Conservation (phyloP, 2,113 vertebrate species). For the Rhabdomys dilectus region DNA sequence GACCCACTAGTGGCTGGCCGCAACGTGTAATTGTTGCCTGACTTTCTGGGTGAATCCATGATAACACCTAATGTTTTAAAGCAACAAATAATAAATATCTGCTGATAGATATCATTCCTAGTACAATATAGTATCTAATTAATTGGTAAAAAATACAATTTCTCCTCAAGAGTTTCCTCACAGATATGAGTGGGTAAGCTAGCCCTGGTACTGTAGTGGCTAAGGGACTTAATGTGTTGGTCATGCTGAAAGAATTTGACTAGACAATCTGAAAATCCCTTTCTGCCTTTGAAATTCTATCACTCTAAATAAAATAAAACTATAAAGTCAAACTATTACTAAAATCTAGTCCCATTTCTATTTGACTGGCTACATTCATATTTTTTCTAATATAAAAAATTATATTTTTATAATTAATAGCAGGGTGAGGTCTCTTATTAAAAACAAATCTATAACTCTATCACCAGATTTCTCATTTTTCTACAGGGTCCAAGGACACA, state of each 20-base stretch:
- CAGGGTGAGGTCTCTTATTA: neutral
- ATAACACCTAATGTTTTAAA: conserved; percentile 90
- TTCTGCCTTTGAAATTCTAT: neutral
- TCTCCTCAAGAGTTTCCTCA: neutral
- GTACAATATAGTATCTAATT: neutral
- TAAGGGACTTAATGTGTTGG: neutral
- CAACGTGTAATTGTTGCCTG: conserved; percentile 96
- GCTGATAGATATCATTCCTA: neutral
- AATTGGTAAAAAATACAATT: neutral
- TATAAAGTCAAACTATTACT: neutral
- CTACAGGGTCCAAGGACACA: neutral
- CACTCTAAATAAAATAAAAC: conserved; percentile 51
- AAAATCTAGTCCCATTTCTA: neutral
- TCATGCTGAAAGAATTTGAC: conserved; percentile 17
- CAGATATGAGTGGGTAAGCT: neutral
- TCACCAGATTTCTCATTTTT: neutral
- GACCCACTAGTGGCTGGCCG: conserved; percentile 96
- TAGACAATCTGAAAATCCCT: neutral
- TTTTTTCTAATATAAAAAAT: conserved; percentile 43
- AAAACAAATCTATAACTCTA: conserved; percentile 23
- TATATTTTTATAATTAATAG: neutral
- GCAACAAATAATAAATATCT: conserved; percentile 19
- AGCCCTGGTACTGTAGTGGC: neutral
- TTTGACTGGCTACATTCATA: conserved; percentile 3
- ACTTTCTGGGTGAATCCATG: conserved; percentile 98